A percentile compares a stretch with the other conserved stretches of the same genome.
phyloP scores from a whole-genome alignment of 2,888 invertebrate species.

The Leptinotarsa tumamoca region DNA sequence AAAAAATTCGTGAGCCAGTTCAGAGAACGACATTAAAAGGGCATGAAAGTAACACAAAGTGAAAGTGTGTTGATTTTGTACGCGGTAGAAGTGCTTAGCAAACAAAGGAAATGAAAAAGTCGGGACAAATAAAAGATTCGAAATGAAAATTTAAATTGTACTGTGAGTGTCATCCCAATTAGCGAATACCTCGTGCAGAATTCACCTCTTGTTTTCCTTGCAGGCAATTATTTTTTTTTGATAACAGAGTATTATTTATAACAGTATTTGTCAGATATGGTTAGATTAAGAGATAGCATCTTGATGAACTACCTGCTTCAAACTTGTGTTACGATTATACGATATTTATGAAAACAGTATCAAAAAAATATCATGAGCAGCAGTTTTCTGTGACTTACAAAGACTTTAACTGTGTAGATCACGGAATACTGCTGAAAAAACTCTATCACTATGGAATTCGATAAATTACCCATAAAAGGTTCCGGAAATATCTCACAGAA shows the following conservation, averaged over 20 bases:
- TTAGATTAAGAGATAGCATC: neutral
- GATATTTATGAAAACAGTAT: no score
- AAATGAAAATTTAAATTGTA: conserved; percentile 26
- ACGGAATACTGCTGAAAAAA: no score
- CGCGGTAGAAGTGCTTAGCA: neutral
- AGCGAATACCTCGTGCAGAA: conserved; percentile 3
- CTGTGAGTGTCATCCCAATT: conserved; percentile 24
- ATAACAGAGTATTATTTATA: neutral
- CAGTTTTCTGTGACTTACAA: no score
- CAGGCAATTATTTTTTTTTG: neutral
- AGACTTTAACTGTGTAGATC: no score
- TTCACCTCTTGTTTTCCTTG: conserved; percentile 3
- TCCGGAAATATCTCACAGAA: no score
- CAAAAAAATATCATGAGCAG: no score
- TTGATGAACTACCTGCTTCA: neutral
- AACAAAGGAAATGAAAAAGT: conserved; percentile 17
- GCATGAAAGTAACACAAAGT: neutral
- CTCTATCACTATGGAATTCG: no score
- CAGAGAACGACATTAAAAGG: neutral
- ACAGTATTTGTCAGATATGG: neutral
- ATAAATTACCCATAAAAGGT: no score
- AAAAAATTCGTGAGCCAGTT: neutral
- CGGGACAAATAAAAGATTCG: conserved; percentile 14
- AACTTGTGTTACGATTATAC: no score
- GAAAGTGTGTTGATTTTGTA: neutral